Percentiles rank a stretch among this genome's conserved stretches.
Conservation (phyloP, 2,797 vertebrate genomes). For the Octomys mimax region DNA sequence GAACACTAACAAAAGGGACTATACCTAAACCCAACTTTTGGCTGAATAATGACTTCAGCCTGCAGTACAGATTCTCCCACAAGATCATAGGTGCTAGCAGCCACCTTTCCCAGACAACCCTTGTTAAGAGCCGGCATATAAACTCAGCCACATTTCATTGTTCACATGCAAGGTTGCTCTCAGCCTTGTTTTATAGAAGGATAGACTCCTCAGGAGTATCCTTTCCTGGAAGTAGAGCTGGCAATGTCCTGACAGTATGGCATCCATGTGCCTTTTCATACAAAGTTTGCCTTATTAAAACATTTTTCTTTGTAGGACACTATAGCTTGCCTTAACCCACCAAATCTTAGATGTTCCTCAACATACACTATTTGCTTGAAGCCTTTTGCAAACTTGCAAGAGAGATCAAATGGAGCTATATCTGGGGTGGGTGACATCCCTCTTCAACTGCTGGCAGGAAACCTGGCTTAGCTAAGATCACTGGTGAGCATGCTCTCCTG, state of each 20-base stretch:
- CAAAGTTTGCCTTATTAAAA: neutral
- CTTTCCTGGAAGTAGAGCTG: neutral
- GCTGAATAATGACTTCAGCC: neutral
- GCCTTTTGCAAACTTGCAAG: slow-evolving; percentile 25
- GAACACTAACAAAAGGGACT: neutral
- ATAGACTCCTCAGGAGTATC: neutral
- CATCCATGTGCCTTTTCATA: neutral
- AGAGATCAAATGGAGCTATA: neutral
- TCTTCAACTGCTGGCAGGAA: neutral
- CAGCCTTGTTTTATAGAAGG: neutral
- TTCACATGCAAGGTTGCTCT: neutral
- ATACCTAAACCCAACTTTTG: neutral
- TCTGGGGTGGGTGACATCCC: neutral
- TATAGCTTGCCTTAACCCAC: neutral
- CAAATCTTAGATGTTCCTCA: neutral
- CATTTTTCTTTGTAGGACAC: neutral
- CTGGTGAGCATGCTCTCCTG: neutral
- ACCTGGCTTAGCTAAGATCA: neutral
- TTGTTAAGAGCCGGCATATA: neutral
- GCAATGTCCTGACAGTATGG: neutral
- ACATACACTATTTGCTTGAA: neutral
- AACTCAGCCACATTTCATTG: neutral
- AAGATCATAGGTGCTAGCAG: neutral
- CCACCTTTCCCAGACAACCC: neutral
- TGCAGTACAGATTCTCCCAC: neutral